Percentiles rank a stretch among this genome's conserved stretches.
These are phyloP conservation scores for Phocides pigmalion DNA, from an alignment of 1,140 invertebrate species.

Conservation along the genomic window DNA sequence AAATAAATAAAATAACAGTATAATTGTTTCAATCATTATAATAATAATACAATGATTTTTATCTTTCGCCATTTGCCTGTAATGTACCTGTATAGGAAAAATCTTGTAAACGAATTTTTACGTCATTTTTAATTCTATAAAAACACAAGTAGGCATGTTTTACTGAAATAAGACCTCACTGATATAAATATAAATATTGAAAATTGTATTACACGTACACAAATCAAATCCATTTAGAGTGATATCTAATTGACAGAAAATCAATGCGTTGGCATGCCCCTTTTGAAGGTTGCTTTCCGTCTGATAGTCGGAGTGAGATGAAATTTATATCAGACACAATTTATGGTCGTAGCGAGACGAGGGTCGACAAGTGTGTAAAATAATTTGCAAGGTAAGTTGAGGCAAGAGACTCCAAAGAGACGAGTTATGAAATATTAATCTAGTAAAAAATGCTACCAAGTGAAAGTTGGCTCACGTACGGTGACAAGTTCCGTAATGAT, in stretches of 20 bases:
- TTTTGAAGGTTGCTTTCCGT: conserved; percentile 27
- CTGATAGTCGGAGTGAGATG: conserved; percentile 19
- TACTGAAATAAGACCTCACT: background rate
- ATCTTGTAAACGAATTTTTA: too few species aligned
- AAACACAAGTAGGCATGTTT: too few species aligned
- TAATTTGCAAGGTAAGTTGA: conserved; percentile 61
- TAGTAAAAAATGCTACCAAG: background rate
- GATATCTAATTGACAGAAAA: conserved; percentile 35
- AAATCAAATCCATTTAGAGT: conserved; percentile 27
- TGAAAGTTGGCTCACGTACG: too few species aligned
- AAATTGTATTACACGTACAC: background rate
- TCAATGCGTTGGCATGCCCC: conserved; percentile 26
- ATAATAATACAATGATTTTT: too few species aligned
- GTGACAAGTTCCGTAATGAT: too few species aligned
- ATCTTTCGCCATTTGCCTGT: too few species aligned
- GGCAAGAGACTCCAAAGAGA: conserved; percentile 26
- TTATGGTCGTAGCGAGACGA: conserved; percentile 49
- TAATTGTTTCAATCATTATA: too few species aligned
- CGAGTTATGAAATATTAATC: conserved; percentile 20
- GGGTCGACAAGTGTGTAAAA: conserved; percentile 64
- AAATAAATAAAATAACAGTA: too few species aligned
- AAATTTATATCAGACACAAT: conserved; percentile 49
- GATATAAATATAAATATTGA: background rate
- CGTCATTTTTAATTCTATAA: too few species aligned
- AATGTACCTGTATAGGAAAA: too few species aligned